Conservation (phyloP, 2,888 invertebrate species). For the Sinotaia quadrata region DNA sequence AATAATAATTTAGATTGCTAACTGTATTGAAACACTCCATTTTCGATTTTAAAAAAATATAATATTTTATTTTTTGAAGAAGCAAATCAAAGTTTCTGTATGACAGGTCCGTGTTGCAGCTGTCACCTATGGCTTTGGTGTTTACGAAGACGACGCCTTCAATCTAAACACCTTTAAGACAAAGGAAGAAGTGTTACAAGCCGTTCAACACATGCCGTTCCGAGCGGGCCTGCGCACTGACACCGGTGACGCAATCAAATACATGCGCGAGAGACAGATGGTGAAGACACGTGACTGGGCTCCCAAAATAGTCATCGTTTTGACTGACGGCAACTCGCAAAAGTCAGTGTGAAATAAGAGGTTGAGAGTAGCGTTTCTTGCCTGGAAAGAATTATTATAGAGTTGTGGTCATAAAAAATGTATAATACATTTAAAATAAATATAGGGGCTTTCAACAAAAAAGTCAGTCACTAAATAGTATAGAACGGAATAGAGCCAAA, state of each 20-base stretch:
- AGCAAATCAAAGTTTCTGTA: too few species aligned
- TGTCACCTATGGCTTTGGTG: conserved; percentile 29
- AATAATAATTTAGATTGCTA: too few species aligned
- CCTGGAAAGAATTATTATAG: too few species aligned
- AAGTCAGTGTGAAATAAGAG: conserved; percentile 23
- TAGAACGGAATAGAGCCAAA: too few species aligned
- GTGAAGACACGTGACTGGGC: conserved; percentile 14
- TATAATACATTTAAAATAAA: too few species aligned
- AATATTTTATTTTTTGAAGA: too few species aligned
- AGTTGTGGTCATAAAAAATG: too few species aligned
- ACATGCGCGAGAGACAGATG: conserved; percentile 32
- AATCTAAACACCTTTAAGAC: conserved; percentile 29
- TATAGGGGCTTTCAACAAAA: too few species aligned
- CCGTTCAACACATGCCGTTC: conserved; percentile 27
- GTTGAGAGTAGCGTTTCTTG: too few species aligned
- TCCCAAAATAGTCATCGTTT: conserved; percentile 24
- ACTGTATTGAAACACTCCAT: too few species aligned
- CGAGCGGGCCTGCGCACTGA: conserved; percentile 26
- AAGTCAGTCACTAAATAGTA: too few species aligned
- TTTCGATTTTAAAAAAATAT: too few species aligned
- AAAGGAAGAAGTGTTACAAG: conserved; percentile 23
- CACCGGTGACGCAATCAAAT: conserved; percentile 33
- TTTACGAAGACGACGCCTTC: conserved; percentile 30
- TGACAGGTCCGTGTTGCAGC: conserved; percentile 24
- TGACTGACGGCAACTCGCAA: conserved; percentile 38